Evolutionary conservation across 1,140 invertebrate genomes (phyloP), one percentile per base, ranked within the genome.

Genomic region (Myzus persicae): DNA sequence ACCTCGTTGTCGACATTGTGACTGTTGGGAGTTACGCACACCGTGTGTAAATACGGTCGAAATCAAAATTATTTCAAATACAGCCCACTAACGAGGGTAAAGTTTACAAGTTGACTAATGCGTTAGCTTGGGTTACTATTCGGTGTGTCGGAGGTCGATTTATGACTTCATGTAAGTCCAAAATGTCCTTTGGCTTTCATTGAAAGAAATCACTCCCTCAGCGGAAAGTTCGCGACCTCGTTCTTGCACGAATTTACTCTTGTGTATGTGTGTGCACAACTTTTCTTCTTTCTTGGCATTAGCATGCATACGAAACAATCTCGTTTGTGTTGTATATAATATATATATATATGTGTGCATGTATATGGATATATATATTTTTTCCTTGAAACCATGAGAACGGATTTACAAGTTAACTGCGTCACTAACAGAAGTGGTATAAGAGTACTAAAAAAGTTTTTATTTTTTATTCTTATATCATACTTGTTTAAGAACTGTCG

Each of bases 41-140:
- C 87, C 20, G n/a, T 24, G 87, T 51, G 31, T 54, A 51, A n/a
- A 18, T 46, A 36, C 85, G 85, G 85, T 26, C 36, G 22, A 89
- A 54, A 89, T 54, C 11, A 51, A 40, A 89, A 89, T 54, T 54
- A 54, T 89, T 38, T 51, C 88, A 51, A 89, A 89, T n/a, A 89
- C 46, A 48, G n/a, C 22, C 7, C 31, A 44, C 42, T 91, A 91
- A 91, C 90, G 90, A 91, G 90, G 91, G 91, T 92, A 48, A 92
- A 92, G 91, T 92, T 92, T 92, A 92, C 67, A 46, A 46, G 91
- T 81, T 82, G 91, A 82, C 91, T 92, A 92, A 82, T 82, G 76
- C 91, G 91, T 46, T 54, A 38, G 36, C 3, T 89, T 31, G 46
- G 90, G 59, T 91, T 44, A 67, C 90, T n/a, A 42, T 31, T 24